Evolutionary conservation across 2,888 invertebrate species (phyloP), one percentile per base, ranked within the genome.

Genomic region (Epinotia brunnichana): DNA sequence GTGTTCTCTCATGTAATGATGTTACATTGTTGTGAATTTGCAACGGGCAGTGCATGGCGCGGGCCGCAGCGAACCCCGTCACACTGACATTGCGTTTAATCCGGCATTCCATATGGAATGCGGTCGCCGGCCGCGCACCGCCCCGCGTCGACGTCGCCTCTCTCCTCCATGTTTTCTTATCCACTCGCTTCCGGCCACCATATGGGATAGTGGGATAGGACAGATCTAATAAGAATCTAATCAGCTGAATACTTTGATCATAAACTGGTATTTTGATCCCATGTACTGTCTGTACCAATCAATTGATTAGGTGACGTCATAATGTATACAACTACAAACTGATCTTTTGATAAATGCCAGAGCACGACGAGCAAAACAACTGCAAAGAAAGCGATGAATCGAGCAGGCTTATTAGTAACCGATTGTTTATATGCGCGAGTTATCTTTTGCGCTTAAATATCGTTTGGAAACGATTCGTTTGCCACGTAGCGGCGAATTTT

Each of bases 21-120:
- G 41, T 44, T 75, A 82, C 78, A 80, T 79, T 80, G 82, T 87
- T 84, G 86, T 84, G 80, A 85, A 85, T 84, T 76, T 83, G 83
- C 81, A 84, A 75, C 79, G 77, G 78, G 80, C 79, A 80, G 79
- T 73, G 73, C 69, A 73, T 57, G 62, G 39, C 35, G 57, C 63
- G 82, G 81, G 81, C 80, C 82, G 81, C 80, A 79, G 78, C 79
- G 76, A 84, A 83, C 83, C 82, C 80, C 79, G 79, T 88, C 89
- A 89, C 89, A 91, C 90, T 92, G 92, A 92, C 92, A 92, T 92
- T 92, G 92, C 91, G 86, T 92, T 87, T 87, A 89, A 89, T 91
- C 92, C 90, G 90, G 90, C 90, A 92, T 90, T 88, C 89, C 91
- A 87, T 87, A 89, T 87, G 92, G 92, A 93, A 93, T 92, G 93